Base-by-base conservation (phyloP, 2,113 vertebrate species). In the Addax nasomaculatus region DNA sequence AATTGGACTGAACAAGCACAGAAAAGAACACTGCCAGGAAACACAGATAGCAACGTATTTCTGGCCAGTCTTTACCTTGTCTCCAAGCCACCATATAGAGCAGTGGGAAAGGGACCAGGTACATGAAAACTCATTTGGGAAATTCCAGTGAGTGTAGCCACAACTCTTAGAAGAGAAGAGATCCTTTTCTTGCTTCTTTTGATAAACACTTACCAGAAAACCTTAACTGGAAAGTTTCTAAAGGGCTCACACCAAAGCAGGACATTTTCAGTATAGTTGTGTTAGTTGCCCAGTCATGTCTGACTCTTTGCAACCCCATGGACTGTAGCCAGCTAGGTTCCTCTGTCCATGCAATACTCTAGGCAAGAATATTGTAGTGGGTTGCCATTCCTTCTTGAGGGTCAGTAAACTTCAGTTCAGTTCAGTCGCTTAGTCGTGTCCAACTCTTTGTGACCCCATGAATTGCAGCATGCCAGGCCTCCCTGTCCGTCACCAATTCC, bases 1-100 rank as follows among this genome's bases (percentile, higher is more conserved):
- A 93, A 93, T 58, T 90, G 90, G 89, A 62, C 60, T 49, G 78
- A 97, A 84, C 51, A 94, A 49, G 45, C 49, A 86, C 64, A 81
- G 91, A 89, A 92, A 81, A 93, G 45, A 89, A 90, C 19, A 78
- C 49, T 95, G 62, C 60, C 88, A 93, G 39, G 45, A 62, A 78
- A 49, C 57, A 86, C 76, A 96, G 93, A 80, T 36, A 94, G 80
- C 47, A 57, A 27, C 29, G 6, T 45, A 33, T 86, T 95, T 96
- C 55, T 93, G 78, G 25, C 53, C 47, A 90, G 47, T n/a, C n/a
- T 93, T 93, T 86, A 25, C 79, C 21, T 84, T 45, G 60, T 64
- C n/a, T 95, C 47, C 6, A 53, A 47, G 79, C 21, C 17, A 36
- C 78, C 76, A 80, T 86, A 47, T 49, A n/a, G 27, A 84, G 25